These are phyloP conservation scores for Eucidaris tribuloides DNA, from an alignment of 35 echinoderm and acorn worm genomes.

Conservation along the genomic window DNA sequence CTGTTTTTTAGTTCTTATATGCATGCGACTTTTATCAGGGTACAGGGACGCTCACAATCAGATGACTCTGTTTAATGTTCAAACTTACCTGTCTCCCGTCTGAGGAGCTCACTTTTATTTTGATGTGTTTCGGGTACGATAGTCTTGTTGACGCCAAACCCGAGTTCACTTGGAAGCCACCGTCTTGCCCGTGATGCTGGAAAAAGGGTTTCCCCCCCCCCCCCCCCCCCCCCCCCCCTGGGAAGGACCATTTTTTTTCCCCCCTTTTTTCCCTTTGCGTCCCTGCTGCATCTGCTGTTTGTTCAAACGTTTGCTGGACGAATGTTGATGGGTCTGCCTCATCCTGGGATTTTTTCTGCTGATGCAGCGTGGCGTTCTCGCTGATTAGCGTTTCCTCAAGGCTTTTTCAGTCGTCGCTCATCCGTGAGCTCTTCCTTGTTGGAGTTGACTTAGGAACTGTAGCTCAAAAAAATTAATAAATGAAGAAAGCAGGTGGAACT, in stretches of 20 bases:
- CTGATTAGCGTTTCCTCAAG: conserved; percentile 34
- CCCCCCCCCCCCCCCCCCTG: too few relatives aligned
- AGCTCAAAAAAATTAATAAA: conserved; percentile 41
- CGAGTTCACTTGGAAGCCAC: too few relatives aligned
- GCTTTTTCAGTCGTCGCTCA: conserved; percentile 78
- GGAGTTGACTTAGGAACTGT: conserved; percentile 60
- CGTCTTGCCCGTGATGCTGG: too few relatives aligned
- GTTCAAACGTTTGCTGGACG: background rate
- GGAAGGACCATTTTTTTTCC: too few relatives aligned
- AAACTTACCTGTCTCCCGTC: conserved; percentile 86
- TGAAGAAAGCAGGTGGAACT: background rate
- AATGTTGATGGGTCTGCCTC: background rate
- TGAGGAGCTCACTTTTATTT: conserved; percentile 65
- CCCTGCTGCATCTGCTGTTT: background rate
- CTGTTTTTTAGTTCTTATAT: too few relatives aligned
- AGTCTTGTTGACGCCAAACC: background rate
- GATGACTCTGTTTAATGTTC: background rate
- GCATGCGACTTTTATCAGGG: too few relatives aligned
- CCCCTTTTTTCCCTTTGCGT: too few relatives aligned
- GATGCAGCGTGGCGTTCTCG: conserved; percentile 46
- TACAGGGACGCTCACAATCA: too few relatives aligned
- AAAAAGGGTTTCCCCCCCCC: background rate
- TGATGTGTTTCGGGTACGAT: conserved; percentile 6
- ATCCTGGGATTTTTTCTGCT: conserved; percentile 19
- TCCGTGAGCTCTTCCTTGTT: conserved; percentile 89